Base-by-base conservation (phyloP, 2,888 invertebrate genomes). In the Girardia tigrina region DNA sequence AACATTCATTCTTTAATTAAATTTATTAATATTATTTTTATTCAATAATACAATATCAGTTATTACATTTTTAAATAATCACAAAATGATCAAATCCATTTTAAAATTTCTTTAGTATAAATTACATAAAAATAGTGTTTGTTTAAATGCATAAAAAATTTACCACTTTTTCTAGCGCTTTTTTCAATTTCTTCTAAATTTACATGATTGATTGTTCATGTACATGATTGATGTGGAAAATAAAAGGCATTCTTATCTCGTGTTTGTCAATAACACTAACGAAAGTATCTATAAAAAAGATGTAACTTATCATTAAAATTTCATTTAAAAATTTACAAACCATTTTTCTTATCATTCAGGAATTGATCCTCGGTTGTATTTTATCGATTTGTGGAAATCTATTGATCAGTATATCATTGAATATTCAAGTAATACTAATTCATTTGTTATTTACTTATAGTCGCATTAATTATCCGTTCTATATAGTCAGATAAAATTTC, bases 361-460 rank as follows among this genome's bases (percentile, higher is more conserved):
- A 81, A 77, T 72, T 82, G 72, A 76, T 81, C 71, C 77, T 81
- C 42, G 83, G 83, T 14, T 81, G 81, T 78, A 78, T 79, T 16
- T 77, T 83, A 76, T 81, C 82, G 28, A 79, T 82, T 73, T 79
- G 79, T 77, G 82, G 83, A 29, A 82, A 83, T 75, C 78, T 83
- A 0, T 77, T 83, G 71, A 83, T 83, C 77, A 82, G 82, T 77
- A 75, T 82, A 1, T 82, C 82, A 42, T 79, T 83, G 4, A 83
- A 82, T 78, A 70, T 82, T 26, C 82, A 82, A 81, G 82, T 82
- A 78, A 79, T n/a, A n/a, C n/a, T n/a, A n/a, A n/a, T n/a, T n/a
- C n/a, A n/a, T n/a, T n/a, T n/a, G n/a, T n/a, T n/a, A n/a, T n/a
- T n/a, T n/a, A n/a, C n/a, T n/a, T n/a, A n/a, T n/a, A n/a, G n/a